Conservation (phyloP, 2,797 vertebrate genomes). For the Bradypus variegatus region DNA sequence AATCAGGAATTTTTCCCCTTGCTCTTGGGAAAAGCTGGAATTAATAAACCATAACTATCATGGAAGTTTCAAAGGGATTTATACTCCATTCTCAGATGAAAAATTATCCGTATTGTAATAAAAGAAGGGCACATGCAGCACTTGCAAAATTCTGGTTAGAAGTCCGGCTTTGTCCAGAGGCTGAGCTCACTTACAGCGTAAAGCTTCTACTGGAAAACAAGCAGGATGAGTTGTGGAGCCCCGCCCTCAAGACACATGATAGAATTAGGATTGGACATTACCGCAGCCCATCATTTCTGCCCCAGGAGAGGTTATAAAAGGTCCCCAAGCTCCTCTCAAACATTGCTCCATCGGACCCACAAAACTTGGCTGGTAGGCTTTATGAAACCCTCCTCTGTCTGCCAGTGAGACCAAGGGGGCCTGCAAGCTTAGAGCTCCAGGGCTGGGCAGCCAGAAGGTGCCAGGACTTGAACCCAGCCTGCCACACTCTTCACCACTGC, state of each 20-base stretch:
- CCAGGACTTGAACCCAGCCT: background rate
- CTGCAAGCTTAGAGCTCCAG: background rate
- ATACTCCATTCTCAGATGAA: background rate
- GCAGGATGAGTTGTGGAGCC: background rate
- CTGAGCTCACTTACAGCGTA: background rate
- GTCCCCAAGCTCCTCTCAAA: background rate
- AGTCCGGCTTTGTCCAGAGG: background rate
- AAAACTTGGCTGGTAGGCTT: background rate
- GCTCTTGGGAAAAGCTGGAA: background rate
- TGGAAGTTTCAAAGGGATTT: background rate
- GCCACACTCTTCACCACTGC: background rate
- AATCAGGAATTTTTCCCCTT: background rate
- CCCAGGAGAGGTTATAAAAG: conserved; percentile 5
- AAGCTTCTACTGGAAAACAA: background rate
- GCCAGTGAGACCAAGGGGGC: background rate
- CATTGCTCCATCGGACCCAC: background rate
- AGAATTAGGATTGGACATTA: background rate
- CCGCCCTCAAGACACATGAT: background rate
- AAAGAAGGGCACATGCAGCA: background rate
- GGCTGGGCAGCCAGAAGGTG: background rate
- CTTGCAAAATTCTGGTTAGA: background rate
- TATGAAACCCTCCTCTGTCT: background rate
- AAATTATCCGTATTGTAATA: background rate
- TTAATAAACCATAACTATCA: background rate
- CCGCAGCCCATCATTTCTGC: background rate